phyloP scores from a whole-genome alignment of 92 coral and sea anemone species.

The Chrysogorgia sp. region DNA sequence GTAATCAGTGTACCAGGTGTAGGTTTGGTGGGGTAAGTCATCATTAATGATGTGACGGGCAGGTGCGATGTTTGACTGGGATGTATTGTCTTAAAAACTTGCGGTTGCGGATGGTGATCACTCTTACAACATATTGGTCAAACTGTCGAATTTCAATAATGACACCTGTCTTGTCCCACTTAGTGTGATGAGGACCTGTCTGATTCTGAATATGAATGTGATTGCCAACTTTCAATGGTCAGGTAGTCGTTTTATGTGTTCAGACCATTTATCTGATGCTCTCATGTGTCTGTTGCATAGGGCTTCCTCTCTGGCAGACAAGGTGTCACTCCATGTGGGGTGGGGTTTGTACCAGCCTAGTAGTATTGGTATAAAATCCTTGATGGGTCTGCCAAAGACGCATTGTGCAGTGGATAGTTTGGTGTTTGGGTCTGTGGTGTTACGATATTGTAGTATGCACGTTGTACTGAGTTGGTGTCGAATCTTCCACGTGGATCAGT shows the following conservation, averaged over 20 bases:
- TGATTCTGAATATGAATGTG: constrained; percentile 62
- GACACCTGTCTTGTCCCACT: constrained; percentile 47
- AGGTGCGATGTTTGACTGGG: constrained; percentile 25
- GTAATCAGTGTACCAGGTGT: too few species aligned
- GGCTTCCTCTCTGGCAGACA: too few species aligned
- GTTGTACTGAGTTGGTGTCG: not conserved
- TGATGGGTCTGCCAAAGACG: constrained; percentile 11
- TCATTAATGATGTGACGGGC: constrained; percentile 42
- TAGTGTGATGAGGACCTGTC: constrained; percentile 31
- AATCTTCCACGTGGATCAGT: constrained; percentile 1
- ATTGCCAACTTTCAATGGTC: constrained; percentile 52
- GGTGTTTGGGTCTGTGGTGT: constrained; percentile 5
- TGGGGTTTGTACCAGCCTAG: constrained; percentile 52
- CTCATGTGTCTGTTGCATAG: too few species aligned
- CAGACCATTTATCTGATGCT: too few species aligned
- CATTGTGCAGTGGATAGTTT: not conserved
- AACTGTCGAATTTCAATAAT: constrained; percentile 51
- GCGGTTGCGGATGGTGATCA: constrained; percentile 44
- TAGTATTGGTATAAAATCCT: constrained; percentile 5
- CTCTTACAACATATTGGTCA: constrained; percentile 60
- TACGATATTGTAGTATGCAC: constrained; percentile 11
- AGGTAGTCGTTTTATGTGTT: too few species aligned
- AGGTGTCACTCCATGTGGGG: too few species aligned
- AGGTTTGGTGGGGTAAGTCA: too few species aligned
- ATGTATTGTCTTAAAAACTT: constrained; percentile 47